Evolutionary conservation across 2,797 vertebrate species (phyloP), one percentile per base, ranked within the genome.

Genomic region (Neomorphus geoffroyi): DNA sequence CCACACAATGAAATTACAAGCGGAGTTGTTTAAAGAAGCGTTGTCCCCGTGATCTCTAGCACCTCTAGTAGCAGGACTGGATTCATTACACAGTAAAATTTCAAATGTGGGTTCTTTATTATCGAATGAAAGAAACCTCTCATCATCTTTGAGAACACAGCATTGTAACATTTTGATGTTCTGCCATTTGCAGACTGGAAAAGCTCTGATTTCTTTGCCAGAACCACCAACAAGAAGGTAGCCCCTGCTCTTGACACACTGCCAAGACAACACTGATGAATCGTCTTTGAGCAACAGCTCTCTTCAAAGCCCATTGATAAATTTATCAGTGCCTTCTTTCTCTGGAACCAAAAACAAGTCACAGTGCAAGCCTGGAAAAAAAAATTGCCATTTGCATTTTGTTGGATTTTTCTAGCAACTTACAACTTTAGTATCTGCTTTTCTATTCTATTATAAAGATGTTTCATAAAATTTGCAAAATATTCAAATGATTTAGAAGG

Each of bases 311-410:
- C 83, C 86, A 86, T 90, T 96, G 83, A 90, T 83, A 48, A 41
- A 74, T 80, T 92, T 90, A 73, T 83, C 90, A 88, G 71, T 83
- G 82, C 23, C 72, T 80, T 67, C 80, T 80, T 96, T 88, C 86
- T 93, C 75, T 80, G 19, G 23, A 92, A 67, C 18, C 56, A 82
- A 89, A 82, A 28, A 28, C 32, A 79, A 72, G 77, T 73, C 65
- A 78, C 26, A 32, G 26, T 62, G 66, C 48, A 92, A 60, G 61
- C 50, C 45, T 71, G 65, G 4, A 18, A 33, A 2, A 23, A 54
- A 64, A 80, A 51, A 14, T 80, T 77, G 14, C 30, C 2, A 28
- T 73, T 83, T 48, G 18, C n/a, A 56, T 92, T 77, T 69, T 51
- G 53, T 48, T 80, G 26, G 14, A 51, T 67, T 81, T 81, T 92